phyloP scores from a whole-genome alignment of 2,113 vertebrate species.

The Corythoichthys haematopterus region DNA sequence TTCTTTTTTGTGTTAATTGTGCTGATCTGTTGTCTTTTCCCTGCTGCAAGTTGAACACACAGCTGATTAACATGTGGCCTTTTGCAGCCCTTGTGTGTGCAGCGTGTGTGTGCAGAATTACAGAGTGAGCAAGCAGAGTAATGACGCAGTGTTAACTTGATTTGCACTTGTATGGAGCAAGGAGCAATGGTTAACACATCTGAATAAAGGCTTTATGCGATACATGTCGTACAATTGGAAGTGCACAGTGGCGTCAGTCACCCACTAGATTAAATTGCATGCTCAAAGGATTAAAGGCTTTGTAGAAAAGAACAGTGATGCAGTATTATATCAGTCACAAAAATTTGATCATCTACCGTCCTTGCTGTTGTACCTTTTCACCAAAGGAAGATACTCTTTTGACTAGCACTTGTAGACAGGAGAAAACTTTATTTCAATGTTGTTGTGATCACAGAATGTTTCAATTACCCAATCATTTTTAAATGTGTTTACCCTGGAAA shows the following conservation, averaged over 20 bases:
- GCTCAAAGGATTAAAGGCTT: constrained; percentile 59
- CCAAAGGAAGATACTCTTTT: background rate
- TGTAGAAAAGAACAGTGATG: constrained; percentile 40
- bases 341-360: constrained; percentile 44
- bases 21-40: constrained; percentile 71
- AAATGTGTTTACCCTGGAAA: background rate
- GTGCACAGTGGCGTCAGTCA: constrained; percentile 55
- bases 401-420: background rate
- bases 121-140: constrained; percentile 43
- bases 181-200: constrained; percentile 64
- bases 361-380: constrained; percentile 16
- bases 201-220: constrained; percentile 63
- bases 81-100: constrained; percentile 50
- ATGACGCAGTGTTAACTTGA: constrained; percentile 68
- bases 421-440: constrained; percentile 1
- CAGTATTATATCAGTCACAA: constrained; percentile 28
- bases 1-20: constrained; percentile 79
- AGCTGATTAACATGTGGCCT: constrained; percentile 75
- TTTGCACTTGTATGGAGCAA: constrained; percentile 73
- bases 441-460: background rate
- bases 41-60: constrained; percentile 67
- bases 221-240: constrained; percentile 53
- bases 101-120: constrained; percentile 32
- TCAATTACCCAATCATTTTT: background rate
- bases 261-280: constrained; percentile 60